These are phyloP conservation scores for Mamestra configurata DNA, from an alignment of 1,140 invertebrate species.

Conservation along the genomic window DNA sequence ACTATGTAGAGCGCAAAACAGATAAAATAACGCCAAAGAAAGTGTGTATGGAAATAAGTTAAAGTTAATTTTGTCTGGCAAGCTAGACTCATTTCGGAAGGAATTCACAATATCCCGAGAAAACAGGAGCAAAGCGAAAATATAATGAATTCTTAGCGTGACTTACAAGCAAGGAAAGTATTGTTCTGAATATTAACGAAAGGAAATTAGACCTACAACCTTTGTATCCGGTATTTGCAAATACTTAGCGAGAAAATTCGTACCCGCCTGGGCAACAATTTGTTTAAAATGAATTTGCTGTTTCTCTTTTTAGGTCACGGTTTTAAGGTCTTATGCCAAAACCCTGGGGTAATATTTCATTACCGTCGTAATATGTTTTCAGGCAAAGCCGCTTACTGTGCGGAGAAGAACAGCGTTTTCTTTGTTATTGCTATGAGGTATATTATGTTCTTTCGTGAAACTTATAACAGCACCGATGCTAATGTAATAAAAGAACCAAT, in stretches of 20 bases:
- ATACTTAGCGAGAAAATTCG: conserved; percentile 8
- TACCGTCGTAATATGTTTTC: not conserved
- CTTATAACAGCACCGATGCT: not conserved
- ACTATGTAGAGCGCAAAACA: conserved; percentile 3
- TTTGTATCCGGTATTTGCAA: conserved; percentile 25
- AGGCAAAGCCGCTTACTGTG: not conserved
- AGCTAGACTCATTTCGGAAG: not conserved
- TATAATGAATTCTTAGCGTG: conserved; percentile 23
- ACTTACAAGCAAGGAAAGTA: conserved; percentile 1
- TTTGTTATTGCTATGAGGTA: not conserved
- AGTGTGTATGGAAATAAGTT: conserved; percentile 9
- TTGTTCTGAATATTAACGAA: conserved; percentile 29
- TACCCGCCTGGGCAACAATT: not conserved
- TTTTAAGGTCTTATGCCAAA: conserved; percentile 3
- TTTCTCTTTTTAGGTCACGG: conserved; percentile 18
- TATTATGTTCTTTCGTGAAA: not conserved
- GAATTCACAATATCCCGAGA: conserved; percentile 2
- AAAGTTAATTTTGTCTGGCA: conserved; percentile 28
- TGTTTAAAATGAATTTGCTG: conserved; percentile 9
- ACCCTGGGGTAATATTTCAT: conserved; percentile 10
- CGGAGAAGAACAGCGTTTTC: not conserved
- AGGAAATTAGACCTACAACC: conserved; percentile 17
- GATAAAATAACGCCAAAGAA: conserved; percentile 25
- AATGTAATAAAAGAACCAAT: not conserved
- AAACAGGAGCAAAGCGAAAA: not conserved